These are phyloP conservation scores for Chlorospingus semifuscus DNA, from an alignment of 2,797 vertebrate genomes.

Conservation along the genomic window DNA sequence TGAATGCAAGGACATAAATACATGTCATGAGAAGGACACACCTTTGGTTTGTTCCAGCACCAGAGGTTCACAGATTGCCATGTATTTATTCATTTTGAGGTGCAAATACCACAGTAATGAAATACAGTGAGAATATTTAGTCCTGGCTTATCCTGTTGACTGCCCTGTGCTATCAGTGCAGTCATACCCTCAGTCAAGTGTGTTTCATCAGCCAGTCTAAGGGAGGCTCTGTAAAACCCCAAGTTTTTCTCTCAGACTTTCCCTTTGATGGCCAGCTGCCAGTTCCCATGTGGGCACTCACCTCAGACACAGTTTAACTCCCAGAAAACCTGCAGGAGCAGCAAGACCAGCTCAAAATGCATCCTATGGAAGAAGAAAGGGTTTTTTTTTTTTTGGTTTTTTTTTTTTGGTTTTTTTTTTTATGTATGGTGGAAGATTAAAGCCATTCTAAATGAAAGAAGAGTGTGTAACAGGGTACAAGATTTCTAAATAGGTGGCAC, in stretches of 20 bases:
- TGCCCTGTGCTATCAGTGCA: background rate
- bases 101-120: background rate
- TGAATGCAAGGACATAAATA: background rate
- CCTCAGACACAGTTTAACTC: background rate
- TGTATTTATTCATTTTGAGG: background rate
- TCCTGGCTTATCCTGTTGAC: background rate
- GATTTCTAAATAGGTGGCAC: constrained; percentile 43
- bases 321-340: background rate
- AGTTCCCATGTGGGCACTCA: background rate
- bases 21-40: background rate
- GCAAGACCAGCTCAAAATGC: background rate
- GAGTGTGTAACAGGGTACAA: constrained; percentile 10
- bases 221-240: background rate
- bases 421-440: constrained; percentile 28
- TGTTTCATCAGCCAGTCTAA: background rate
- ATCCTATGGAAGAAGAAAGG: background rate
- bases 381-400: background rate
- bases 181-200: background rate
- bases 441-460: constrained; percentile 39
- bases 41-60: background rate
- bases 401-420: background rate
- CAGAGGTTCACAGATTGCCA: background rate
- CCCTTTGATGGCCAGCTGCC: background rate
- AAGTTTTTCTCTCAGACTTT: background rate
- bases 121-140: background rate